Evolutionary conservation across 2,888 invertebrate species (phyloP).

Genomic region (Mellilla xanthometata): DNA sequence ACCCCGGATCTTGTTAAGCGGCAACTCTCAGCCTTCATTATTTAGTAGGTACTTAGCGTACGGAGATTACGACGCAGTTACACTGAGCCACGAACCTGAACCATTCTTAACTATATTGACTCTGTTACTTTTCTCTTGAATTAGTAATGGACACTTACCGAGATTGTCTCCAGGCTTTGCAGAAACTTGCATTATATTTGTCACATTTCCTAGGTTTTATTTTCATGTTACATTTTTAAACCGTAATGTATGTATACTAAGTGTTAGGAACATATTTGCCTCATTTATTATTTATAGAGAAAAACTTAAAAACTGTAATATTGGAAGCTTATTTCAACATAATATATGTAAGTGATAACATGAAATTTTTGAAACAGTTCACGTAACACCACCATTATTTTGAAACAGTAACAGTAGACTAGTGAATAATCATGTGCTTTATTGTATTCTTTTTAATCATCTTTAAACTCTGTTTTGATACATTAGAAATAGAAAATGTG

Average conservation of each 20-base stretch:
- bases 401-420: no score
- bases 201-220: slow-evolving; percentile 13
- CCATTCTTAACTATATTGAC: slow-evolving; percentile 23
- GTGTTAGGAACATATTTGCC: slow-evolving; percentile 12
- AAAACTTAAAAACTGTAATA: slow-evolving; percentile 14
- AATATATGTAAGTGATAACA: slow-evolving; percentile 43
- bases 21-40: slow-evolving; percentile 40
- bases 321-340: slow-evolving; percentile 31
- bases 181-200: slow-evolving; percentile 11
- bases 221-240: slow-evolving; percentile 11
- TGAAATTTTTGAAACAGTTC: no score
- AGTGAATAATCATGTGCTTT: no score
- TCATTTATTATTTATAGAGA: slow-evolving; percentile 16
- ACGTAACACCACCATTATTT: no score
- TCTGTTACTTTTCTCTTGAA: slow-evolving; percentile 26
- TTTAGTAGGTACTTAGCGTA: slow-evolving; percentile 41
- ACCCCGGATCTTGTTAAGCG: slow-evolving; percentile 43
- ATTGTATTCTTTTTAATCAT: no score
- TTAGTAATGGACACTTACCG: slow-evolving; percentile 26
- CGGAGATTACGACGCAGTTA: slow-evolving; percentile 26
- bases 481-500: no score
- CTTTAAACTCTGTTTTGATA: no score
- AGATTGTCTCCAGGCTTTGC: slow-evolving; percentile 9
- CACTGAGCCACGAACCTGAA: slow-evolving; percentile 15
- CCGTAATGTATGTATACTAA: slow-evolving; percentile 14